These are phyloP conservation scores for Danio albolineatus DNA, from an alignment of 2,797 vertebrate genomes.

Conservation along the genomic window DNA sequence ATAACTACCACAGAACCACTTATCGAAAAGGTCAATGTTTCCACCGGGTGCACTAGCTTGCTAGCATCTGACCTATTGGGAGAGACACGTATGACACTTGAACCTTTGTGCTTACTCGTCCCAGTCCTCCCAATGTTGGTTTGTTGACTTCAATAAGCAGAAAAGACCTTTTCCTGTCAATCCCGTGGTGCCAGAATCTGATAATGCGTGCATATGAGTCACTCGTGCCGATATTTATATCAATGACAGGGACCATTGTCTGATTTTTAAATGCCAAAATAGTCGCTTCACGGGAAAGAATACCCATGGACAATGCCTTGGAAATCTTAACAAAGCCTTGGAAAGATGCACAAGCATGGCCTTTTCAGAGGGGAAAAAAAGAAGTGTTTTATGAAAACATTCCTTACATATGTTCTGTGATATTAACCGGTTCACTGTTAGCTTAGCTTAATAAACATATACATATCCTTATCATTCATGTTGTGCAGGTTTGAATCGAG, in stretches of 20 bases:
- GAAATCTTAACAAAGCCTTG: constrained; percentile 38
- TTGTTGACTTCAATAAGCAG: constrained; percentile 28
- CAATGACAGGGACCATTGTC: constrained; percentile 30
- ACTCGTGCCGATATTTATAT: constrained; percentile 35
- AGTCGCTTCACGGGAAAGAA: constrained; percentile 5
- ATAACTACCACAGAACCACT: constrained; percentile 34
- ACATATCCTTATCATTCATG: no score
- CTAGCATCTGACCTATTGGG: constrained; percentile 50
- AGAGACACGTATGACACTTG: constrained; percentile 32
- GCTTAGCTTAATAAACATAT: no score
- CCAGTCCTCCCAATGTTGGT: constrained; percentile 5
- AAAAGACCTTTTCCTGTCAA: constrained; percentile 6
- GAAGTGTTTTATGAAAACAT: background rate
- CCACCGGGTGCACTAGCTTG: constrained; percentile 32
- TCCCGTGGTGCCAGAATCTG: constrained; percentile 3
- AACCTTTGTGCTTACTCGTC: constrained; percentile 15
- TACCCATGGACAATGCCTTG: constrained; percentile 2
- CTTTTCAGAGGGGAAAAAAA: background rate
- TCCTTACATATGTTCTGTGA: background rate
- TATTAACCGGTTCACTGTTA: background rate
- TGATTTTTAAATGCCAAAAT: constrained; percentile 33
- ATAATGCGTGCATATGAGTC: constrained; percentile 44
- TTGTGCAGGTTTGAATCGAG: no score
- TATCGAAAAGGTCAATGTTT: constrained; percentile 60
- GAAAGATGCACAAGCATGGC: constrained; percentile 40